Evolutionary conservation across 2,888 invertebrate genomes (phyloP).

Genomic region (Sinhomidia bicolor): DNA sequence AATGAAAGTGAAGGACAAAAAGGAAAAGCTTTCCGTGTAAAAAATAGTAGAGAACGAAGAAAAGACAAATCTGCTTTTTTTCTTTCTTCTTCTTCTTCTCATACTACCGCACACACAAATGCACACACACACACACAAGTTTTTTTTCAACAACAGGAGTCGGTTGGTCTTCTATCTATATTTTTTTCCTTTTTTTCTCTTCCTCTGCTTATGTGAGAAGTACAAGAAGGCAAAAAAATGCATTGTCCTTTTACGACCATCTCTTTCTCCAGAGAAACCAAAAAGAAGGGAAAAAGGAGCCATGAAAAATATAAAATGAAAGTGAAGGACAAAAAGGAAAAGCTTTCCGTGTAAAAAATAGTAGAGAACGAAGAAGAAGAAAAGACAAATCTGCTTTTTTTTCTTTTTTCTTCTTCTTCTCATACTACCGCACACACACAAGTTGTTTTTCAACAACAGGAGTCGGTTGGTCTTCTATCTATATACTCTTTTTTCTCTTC

Average conservation of each 20-base stretch:
- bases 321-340: slow-evolving; percentile 36
- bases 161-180: no score
- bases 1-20: slow-evolving; percentile 49
- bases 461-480: no score
- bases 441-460: no score
- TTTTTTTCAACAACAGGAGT: no score
- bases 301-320: slow-evolving; percentile 7
- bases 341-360: slow-evolving; percentile 27
- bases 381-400: slow-evolving; percentile 63
- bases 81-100: slow-evolving; percentile 9
- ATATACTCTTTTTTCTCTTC: neutral
- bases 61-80: slow-evolving; percentile 62
- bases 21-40: neutral
- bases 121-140: no score
- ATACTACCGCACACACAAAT: no score
- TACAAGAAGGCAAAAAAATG: no score
- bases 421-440: no score
- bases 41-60: slow-evolving; percentile 58
- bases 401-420: slow-evolving; percentile 16
- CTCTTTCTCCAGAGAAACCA: neutral
- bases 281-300: neutral
- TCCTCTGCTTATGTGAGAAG: neutral
- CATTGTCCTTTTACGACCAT: slow-evolving; percentile 38
- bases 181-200: neutral
- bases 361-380: no score